Percentiles rank a stretch among this genome's conserved stretches.
phyloP scores from a whole-genome alignment of 1,140 invertebrate species.

The Pogonognathellus flavescens region DNA sequence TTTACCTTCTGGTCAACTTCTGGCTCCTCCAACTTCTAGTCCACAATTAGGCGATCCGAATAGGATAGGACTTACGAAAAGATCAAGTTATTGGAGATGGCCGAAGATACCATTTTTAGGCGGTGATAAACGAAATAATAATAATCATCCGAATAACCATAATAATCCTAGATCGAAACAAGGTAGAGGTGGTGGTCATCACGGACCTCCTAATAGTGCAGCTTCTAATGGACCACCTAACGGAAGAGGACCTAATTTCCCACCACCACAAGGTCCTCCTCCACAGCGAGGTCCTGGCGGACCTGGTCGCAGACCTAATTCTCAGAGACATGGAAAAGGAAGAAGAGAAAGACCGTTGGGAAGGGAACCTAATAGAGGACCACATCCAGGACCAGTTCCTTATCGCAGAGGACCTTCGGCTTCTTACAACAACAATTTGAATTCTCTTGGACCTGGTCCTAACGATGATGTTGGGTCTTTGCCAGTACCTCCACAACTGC shows the following conservation, averaged over 20 bases:
- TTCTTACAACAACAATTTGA: conserved; percentile 14
- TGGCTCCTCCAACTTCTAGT: conserved; percentile 38
- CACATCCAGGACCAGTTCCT: background rate
- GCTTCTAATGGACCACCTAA: background rate
- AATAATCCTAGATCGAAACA: background rate
- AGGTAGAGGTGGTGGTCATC: background rate
- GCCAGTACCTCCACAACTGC: background rate
- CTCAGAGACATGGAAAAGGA: conserved; percentile 44
- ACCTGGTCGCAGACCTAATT: background rate
- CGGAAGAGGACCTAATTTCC: background rate
- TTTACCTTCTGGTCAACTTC: conserved; percentile 26
- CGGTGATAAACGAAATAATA: background rate
- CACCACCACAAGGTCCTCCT: background rate
- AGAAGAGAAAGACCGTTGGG: conserved; percentile 33
- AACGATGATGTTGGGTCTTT: conserved; percentile 20
- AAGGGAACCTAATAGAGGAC: background rate
- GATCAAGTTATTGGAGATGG: conserved; percentile 57
- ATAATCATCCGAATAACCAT: background rate
- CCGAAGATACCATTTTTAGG: conserved; percentile 30
- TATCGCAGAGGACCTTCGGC: conserved; percentile 20
- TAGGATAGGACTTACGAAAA: conserved; percentile 49
- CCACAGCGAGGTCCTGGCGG: background rate
- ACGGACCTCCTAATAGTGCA: background rate
- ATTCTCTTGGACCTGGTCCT: conserved; percentile 26
- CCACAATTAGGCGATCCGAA: background rate